phyloP scores from a whole-genome alignment of 1,140 invertebrate species.

The Pachyrhynchus sulphureomaculatus region DNA sequence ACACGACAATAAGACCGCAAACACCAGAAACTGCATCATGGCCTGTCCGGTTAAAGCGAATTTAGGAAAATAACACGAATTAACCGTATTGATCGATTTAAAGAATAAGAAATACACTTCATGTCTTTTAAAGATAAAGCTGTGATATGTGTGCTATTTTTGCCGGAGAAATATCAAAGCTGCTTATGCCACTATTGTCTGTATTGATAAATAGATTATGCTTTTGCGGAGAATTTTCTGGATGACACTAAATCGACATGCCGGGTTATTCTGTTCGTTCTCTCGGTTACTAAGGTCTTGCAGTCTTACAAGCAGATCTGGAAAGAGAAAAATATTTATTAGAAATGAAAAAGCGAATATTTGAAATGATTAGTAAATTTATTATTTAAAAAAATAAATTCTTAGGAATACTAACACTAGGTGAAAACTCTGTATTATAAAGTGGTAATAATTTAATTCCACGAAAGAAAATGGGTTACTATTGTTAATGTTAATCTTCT shows the following conservation, averaged over 20 bases:
- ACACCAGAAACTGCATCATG: slow-evolving; percentile 29
- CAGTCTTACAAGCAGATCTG: too few species aligned
- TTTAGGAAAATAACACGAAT: neutral
- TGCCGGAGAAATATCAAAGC: neutral
- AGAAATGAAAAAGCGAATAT: too few species aligned
- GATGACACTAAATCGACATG: slow-evolving; percentile 4
- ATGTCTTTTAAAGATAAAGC: slow-evolving; percentile 18
- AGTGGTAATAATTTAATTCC: too few species aligned
- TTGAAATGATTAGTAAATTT: too few species aligned
- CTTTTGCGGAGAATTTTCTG: slow-evolving; percentile 1
- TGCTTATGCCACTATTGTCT: slow-evolving; percentile 4
- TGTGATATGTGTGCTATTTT: slow-evolving; percentile 11
- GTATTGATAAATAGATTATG: slow-evolving; percentile 19
- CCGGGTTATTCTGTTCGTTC: too few species aligned
- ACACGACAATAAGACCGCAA: slow-evolving; percentile 14
- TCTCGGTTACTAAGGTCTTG: too few species aligned
- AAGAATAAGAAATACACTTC: slow-evolving; percentile 2
- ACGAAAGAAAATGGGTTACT: too few species aligned
- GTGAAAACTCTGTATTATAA: too few species aligned
- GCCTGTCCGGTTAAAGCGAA: neutral
- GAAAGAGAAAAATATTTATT: too few species aligned
- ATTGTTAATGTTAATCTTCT: too few species aligned
- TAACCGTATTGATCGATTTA: slow-evolving; percentile 2
- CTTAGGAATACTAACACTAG: too few species aligned
- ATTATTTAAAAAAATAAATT: too few species aligned